A percentile compares a stretch with the other conserved stretches of the same genome.
phyloP scores from a whole-genome alignment of 2,113 vertebrate species.

The Pica pica region DNA sequence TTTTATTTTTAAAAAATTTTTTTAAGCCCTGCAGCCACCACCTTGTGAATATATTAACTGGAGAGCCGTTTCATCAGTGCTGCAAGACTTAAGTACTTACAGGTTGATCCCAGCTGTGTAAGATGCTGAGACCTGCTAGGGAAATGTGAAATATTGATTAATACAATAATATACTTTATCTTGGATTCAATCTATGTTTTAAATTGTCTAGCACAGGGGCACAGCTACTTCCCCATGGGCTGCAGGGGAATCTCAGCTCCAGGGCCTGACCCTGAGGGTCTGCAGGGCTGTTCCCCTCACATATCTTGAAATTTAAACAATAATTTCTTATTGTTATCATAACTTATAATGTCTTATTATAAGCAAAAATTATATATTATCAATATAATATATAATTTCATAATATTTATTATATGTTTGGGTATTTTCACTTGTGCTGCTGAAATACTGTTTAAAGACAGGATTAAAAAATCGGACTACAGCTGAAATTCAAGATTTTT shows the following conservation, averaged over 20 bases:
- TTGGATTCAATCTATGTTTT: not conserved
- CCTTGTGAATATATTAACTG: not conserved
- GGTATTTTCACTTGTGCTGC: not conserved
- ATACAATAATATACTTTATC: not conserved
- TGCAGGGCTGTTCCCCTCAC: not conserved
- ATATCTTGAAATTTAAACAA: not conserved
- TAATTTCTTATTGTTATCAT: not conserved
- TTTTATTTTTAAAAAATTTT: not conserved
- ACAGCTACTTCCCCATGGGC: not conserved
- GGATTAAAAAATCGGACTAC: not conserved
- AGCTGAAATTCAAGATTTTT: not conserved
- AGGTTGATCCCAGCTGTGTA: not conserved
- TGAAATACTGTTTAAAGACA: not conserved
- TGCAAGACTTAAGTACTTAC: not conserved
- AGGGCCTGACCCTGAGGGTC: not conserved
- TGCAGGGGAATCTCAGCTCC: not conserved
- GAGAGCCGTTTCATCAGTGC: not conserved
- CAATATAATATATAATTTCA: too few species aligned
- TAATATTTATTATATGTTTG: not conserved
- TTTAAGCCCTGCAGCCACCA: not conserved
- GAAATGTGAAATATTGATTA: not conserved
- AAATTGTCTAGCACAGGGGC: not conserved
- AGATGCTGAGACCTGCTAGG: not conserved
- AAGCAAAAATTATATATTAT: too few species aligned
- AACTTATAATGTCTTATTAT: too few species aligned